Evolutionary conservation across 1,140 invertebrate species (phyloP).

Genomic region (Drosophila leontia): DNA sequence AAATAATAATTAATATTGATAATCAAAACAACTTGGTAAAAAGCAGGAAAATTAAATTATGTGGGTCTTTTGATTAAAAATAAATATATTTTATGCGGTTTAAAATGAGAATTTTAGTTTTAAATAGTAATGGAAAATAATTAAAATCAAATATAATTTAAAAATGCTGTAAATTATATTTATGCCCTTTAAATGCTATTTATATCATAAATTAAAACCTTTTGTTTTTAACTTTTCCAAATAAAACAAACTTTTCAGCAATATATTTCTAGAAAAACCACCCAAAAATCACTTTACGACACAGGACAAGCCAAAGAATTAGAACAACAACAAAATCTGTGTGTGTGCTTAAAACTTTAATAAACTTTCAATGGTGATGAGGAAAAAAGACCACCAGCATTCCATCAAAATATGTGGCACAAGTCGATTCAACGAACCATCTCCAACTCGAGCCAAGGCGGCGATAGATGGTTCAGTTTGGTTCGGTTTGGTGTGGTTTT

Average conservation of each 20-base stretch:
- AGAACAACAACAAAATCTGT: conserved; percentile 20
- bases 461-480: conserved; percentile 29
- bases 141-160: background rate
- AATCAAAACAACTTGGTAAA: too few species aligned
- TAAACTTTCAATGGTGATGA: conserved; percentile 40
- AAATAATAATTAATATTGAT: background rate
- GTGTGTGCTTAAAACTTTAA: conserved; percentile 47
- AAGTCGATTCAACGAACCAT: conserved; percentile 57
- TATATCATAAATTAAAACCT: conserved; percentile 17
- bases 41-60: too few species aligned
- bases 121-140: background rate
- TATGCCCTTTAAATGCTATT: background rate
- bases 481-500: conserved; percentile 31
- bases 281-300: conserved; percentile 39
- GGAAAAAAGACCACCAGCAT: conserved; percentile 42
- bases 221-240: conserved; percentile 5
- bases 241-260: conserved; percentile 14
- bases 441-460: conserved; percentile 32
- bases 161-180: background rate
- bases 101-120: too few species aligned
- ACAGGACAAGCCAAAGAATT: conserved; percentile 19
- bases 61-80: too few species aligned
- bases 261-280: background rate
- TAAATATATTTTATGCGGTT: too few species aligned
- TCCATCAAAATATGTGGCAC: conserved; percentile 68